These are phyloP conservation scores for Megaleporinus macrocephalus DNA, from an alignment of 2,113 vertebrate species.

Conservation along the genomic window DNA sequence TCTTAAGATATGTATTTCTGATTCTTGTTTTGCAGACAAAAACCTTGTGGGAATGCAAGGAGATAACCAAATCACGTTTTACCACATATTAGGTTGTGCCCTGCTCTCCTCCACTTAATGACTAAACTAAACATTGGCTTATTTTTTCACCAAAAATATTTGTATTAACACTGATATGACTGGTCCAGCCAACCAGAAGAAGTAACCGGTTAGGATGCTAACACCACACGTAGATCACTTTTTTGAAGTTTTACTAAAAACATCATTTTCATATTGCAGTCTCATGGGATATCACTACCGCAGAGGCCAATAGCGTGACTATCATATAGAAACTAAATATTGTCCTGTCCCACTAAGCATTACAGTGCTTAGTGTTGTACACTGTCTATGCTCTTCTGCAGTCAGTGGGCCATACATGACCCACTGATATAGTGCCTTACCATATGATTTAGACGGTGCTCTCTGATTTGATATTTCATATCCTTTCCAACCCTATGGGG, in stretches of 20 bases:
- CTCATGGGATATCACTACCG: background rate
- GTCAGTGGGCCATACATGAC: background rate
- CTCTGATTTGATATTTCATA: constrained; percentile 8
- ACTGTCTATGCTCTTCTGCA: background rate
- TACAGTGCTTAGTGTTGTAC: background rate
- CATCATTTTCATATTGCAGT: background rate
- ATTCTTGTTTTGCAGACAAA: no score
- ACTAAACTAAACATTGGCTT: background rate
- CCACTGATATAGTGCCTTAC: constrained; percentile 14
- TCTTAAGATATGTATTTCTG: no score
- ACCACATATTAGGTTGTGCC: background rate
- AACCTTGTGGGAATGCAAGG: no score
- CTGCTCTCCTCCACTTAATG: background rate
- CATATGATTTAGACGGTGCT: constrained; percentile 3
- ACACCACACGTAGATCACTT: no score
- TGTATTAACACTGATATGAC: background rate
- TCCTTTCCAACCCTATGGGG: background rate
- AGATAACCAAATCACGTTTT: no score
- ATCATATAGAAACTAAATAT: background rate
- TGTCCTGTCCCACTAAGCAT: background rate
- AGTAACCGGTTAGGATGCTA: background rate
- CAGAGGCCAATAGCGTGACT: background rate
- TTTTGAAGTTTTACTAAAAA: background rate
- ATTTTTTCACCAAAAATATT: background rate
- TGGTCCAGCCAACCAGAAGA: background rate